These are phyloP conservation scores for Morinoia aosen DNA, from an alignment of 2,888 invertebrate genomes.

Conservation along the genomic window DNA sequence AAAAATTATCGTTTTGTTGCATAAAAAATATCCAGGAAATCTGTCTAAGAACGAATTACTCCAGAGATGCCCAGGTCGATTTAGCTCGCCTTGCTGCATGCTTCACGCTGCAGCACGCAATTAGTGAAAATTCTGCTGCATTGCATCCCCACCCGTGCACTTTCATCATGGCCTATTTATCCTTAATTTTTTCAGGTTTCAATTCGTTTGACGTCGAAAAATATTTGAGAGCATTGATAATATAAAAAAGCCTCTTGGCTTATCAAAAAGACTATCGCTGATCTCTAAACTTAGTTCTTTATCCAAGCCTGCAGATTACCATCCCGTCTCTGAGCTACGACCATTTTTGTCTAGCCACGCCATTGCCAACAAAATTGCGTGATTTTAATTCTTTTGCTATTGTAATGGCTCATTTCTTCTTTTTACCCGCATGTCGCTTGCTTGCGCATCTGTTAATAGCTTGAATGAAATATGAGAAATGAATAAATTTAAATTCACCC, in stretches of 20 bases:
- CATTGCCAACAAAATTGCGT: not conserved
- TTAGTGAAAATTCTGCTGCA: not conserved
- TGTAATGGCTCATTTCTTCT: not conserved
- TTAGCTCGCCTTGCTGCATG: not conserved
- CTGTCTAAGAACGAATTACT: not conserved
- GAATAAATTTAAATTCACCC: not conserved
- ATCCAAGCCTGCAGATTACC: not conserved
- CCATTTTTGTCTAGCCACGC: not conserved
- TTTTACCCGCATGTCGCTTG: not conserved
- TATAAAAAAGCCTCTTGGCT: not conserved
- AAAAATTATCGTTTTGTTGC: not conserved
- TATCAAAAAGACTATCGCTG: not conserved
- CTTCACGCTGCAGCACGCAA: not conserved
- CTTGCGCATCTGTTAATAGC: not conserved
- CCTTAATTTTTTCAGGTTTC: not conserved
- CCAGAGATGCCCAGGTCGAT: not conserved
- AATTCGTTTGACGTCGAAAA: not conserved
- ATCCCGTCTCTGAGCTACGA: not conserved
- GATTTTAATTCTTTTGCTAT: not conserved
- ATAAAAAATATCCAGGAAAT: not conserved
- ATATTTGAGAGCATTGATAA: not conserved
- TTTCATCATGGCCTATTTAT: not conserved
- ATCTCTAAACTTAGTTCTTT: not conserved
- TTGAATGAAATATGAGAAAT: not conserved
- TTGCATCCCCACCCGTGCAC: not conserved